phyloP scores from a whole-genome alignment of 2,113 vertebrate species.

The Guaruba guarouba region DNA sequence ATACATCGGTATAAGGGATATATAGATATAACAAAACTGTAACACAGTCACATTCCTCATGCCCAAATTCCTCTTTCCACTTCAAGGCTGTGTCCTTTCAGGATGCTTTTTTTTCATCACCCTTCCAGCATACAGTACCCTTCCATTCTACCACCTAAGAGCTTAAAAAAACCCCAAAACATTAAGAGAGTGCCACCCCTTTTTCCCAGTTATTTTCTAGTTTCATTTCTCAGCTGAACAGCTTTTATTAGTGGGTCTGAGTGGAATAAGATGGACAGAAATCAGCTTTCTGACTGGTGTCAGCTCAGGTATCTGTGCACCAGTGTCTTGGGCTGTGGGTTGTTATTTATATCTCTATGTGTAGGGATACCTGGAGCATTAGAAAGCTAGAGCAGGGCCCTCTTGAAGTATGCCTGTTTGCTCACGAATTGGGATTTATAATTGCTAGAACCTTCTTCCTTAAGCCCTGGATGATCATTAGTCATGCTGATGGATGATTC shows the following conservation, averaged over 20 bases:
- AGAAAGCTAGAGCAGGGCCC: background rate
- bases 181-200: background rate
- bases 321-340: background rate
- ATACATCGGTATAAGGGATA: background rate
- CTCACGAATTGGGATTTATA: background rate
- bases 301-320: background rate
- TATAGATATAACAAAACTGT: background rate
- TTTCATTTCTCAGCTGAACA: background rate
- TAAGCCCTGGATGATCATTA: background rate
- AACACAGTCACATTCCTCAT: background rate
- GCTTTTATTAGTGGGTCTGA: background rate
- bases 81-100: background rate
- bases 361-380: background rate
- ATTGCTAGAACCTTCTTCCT: background rate
- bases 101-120: background rate
- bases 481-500: background rate
- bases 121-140: background rate
- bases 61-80: background rate
- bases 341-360: background rate
- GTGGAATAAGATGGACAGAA: background rate
- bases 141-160: background rate
- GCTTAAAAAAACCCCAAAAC: fast-evolving
- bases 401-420: background rate
- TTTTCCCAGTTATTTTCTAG: background rate
- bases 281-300: background rate